Conservation (phyloP, 2,113 vertebrate genomes). For the Panthera tigris region DNA sequence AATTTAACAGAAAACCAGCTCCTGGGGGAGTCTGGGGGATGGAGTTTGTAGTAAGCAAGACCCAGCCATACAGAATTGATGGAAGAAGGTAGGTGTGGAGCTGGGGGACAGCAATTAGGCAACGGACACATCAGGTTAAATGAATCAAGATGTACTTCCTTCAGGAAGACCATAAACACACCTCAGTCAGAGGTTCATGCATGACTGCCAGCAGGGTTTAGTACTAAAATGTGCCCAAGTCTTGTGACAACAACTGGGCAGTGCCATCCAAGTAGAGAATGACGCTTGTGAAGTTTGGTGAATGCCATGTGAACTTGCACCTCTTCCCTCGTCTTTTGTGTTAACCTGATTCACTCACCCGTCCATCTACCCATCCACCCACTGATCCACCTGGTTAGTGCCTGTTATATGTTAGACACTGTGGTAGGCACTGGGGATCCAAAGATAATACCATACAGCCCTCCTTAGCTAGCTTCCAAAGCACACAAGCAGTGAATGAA, state of each 20-base stretch:
- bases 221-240: background rate
- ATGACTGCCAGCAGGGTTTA: background rate
- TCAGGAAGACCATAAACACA: background rate
- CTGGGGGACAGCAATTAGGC: background rate
- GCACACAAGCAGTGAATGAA: background rate
- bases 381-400: background rate
- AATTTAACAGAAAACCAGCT: background rate
- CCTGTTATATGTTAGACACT: background rate
- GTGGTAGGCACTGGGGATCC: background rate
- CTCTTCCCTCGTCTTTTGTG: background rate
- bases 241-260: background rate
- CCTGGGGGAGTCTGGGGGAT: background rate
- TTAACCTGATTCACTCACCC: background rate
- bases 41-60: background rate
- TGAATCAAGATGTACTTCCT: background rate
- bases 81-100: background rate
- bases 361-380: too few relatives aligned
- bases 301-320: background rate
- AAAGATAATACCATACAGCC: background rate
- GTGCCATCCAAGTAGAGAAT: background rate
- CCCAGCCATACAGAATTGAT: background rate
- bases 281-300: background rate
- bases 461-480: background rate
- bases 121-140: background rate
- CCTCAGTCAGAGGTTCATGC: background rate